Conservation (phyloP, 2,888 invertebrate genomes). For the Parnassius orleans region DNA sequence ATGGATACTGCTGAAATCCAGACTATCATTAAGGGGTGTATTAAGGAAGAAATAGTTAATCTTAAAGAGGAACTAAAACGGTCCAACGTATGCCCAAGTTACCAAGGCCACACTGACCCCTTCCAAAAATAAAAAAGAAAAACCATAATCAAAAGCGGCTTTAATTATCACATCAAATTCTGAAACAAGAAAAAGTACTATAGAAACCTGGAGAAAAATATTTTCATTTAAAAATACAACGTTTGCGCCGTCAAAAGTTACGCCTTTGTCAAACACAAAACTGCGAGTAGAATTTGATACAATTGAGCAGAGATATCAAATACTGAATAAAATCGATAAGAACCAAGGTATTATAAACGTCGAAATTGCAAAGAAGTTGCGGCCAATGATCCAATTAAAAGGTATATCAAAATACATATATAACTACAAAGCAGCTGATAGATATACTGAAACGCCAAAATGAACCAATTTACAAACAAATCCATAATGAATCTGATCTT, state of each 20-base stretch:
- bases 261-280: too few species aligned
- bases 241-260: background rate
- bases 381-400: conserved; percentile 1
- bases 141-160: background rate
- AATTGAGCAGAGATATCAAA: background rate
- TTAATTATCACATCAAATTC: background rate
- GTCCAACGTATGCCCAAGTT: background rate
- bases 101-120: background rate
- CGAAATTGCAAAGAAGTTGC: background rate
- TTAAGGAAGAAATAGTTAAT: background rate
- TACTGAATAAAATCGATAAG: background rate
- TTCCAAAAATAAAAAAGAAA: background rate
- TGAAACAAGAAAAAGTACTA: background rate
- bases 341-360: background rate
- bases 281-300: background rate
- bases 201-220: background rate
- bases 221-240: background rate
- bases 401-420: background rate
- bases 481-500: background rate
- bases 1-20: background rate
- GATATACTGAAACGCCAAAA: background rate
- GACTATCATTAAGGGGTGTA: background rate
- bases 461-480: background rate
- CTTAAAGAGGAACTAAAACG: background rate
- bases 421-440: background rate